Evolutionary conservation across 2,888 invertebrate genomes (phyloP).

Genomic region (Phalera bucephala): DNA sequence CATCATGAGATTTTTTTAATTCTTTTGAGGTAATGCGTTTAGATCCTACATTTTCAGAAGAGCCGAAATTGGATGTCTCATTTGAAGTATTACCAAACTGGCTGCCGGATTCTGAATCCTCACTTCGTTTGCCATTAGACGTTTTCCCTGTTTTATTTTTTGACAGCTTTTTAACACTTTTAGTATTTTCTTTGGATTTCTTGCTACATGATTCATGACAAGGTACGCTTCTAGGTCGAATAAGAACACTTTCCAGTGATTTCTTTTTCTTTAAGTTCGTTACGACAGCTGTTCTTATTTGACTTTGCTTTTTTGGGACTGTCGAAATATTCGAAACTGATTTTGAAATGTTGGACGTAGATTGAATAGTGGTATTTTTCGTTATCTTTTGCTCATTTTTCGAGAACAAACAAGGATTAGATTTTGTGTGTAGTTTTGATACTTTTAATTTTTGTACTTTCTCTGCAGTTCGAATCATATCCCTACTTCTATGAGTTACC

Average conservation of each 20-base stretch:
- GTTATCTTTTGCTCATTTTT: slow-evolving; percentile 43
- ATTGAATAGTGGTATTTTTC: slow-evolving; percentile 43
- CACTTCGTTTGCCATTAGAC: slow-evolving; percentile 30
- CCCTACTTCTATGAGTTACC: slow-evolving; percentile 66
- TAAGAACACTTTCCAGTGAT: slow-evolving; percentile 51
- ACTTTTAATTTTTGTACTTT: slow-evolving; percentile 67
- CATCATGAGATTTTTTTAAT: slow-evolving; percentile 82
- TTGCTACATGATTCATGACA: slow-evolving; percentile 65
- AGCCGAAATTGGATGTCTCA: slow-evolving; percentile 52
- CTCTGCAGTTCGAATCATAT: slow-evolving; percentile 75
- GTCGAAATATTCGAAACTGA: slow-evolving; percentile 57
- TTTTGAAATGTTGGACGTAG: slow-evolving; percentile 52
- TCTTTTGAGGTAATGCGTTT: slow-evolving; percentile 61
- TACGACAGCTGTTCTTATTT: slow-evolving; percentile 64
- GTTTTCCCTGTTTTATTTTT: slow-evolving; percentile 47
- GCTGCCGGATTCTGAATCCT: slow-evolving; percentile 51
- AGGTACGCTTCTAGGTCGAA: slow-evolving; percentile 59
- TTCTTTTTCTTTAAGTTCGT: slow-evolving; percentile 73
- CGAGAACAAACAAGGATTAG: slow-evolving; percentile 51
- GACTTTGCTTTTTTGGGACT: slow-evolving; percentile 45
- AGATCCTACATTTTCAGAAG: slow-evolving; percentile 44
- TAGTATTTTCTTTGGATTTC: slow-evolving; percentile 53
- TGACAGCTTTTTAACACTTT: slow-evolving; percentile 42
- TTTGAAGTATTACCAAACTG: slow-evolving; percentile 73
- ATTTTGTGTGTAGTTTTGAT: slow-evolving; percentile 56